Percentiles rank a stretch among this genome's conserved stretches.
Evolutionary conservation across 2,797 vertebrate genomes (phyloP).

Genomic region (Chelonia mydas): DNA sequence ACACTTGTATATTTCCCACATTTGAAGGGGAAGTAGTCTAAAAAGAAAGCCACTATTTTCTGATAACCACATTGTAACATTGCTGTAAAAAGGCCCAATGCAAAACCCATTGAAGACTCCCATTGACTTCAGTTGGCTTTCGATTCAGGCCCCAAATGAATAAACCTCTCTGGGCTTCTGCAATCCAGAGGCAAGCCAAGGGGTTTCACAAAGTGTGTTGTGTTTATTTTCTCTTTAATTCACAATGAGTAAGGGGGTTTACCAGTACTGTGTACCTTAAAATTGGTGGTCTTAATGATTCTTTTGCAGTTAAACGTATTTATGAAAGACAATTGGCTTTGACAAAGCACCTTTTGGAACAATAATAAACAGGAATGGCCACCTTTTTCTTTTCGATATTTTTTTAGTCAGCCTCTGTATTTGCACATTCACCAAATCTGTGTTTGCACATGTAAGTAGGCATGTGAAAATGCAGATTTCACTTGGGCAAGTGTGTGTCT

Average conservation of each 20-base stretch:
- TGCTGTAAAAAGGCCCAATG: not conserved
- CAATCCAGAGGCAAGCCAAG: not conserved
- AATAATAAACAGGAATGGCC: not conserved
- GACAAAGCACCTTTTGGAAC: not conserved
- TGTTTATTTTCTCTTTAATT: not conserved
- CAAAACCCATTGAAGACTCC: not conserved
- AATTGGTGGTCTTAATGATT: not conserved
- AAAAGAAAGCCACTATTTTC: not conserved
- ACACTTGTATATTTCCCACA: accelerated
- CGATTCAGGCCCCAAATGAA: not conserved
- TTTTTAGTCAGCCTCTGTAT: not conserved
- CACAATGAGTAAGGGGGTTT: accelerated
- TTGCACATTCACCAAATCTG: not conserved
- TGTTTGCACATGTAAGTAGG: not conserved
- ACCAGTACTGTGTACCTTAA: not conserved
- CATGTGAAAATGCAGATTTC: not conserved
- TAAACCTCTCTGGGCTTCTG: not conserved
- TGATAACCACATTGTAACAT: accelerated
- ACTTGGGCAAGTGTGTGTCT: not conserved
- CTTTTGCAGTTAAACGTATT: not conserved
- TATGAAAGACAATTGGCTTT: not conserved
- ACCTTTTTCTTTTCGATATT: not conserved
- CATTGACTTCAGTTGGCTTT: not conserved
- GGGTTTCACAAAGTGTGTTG: not conserved
- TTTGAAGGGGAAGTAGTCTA: accelerated